Conservation (phyloP, 2,797 vertebrate species). For the Acanthurus lineatus region DNA sequence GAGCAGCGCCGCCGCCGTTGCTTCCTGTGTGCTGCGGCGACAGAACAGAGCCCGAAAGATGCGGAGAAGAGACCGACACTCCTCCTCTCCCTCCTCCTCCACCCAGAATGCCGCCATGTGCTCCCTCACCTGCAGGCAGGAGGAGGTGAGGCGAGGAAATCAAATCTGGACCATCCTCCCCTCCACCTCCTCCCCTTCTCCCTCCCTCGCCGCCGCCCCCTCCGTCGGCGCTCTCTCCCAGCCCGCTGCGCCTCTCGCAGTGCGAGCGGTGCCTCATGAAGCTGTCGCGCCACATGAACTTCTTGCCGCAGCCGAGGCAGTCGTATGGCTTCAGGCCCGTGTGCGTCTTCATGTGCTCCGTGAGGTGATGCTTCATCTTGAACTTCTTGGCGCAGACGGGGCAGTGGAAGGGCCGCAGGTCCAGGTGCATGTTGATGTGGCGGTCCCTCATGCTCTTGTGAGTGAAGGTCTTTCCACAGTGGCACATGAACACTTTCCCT, state of each 20-base stretch:
- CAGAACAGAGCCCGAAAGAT: slow-evolving; percentile 58
- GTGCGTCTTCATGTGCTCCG: slow-evolving; percentile 98
- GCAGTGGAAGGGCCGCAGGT: slow-evolving; percentile 94
- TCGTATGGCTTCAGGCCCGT: slow-evolving; percentile 94
- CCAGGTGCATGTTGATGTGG: slow-evolving; percentile 97
- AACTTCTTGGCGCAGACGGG: slow-evolving; percentile 94
- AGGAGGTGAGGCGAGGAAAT: slow-evolving; percentile 78
- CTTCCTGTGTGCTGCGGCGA: slow-evolving; percentile 56
- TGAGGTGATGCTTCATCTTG: slow-evolving; percentile 98
- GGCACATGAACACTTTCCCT: slow-evolving; percentile 93
- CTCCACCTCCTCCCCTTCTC: slow-evolving; percentile 53
- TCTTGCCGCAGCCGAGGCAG: slow-evolving; percentile 92
- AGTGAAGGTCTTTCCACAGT: slow-evolving; percentile 95
- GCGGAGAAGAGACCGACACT: slow-evolving; percentile 62
- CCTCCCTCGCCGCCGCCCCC: slow-evolving; percentile 49
- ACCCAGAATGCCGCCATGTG: slow-evolving; percentile 54
- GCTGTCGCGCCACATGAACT: slow-evolving; percentile 98
- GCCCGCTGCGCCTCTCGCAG: slow-evolving; percentile 86
- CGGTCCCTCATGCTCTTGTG: slow-evolving; percentile 96
- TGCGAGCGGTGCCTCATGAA: slow-evolving; percentile 94
- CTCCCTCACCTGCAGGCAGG: slow-evolving; percentile 69
- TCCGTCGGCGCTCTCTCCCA: slow-evolving; percentile 41
- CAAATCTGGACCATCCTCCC: slow-evolving; percentile 67
- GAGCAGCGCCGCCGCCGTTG: slow-evolving; percentile 20
- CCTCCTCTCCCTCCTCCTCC: slow-evolving; percentile 51